Percentiles rank a stretch among this genome's conserved stretches.
Evolutionary conservation across 2,888 invertebrate genomes (phyloP).

Genomic region (Dysmachus trigonus): DNA sequence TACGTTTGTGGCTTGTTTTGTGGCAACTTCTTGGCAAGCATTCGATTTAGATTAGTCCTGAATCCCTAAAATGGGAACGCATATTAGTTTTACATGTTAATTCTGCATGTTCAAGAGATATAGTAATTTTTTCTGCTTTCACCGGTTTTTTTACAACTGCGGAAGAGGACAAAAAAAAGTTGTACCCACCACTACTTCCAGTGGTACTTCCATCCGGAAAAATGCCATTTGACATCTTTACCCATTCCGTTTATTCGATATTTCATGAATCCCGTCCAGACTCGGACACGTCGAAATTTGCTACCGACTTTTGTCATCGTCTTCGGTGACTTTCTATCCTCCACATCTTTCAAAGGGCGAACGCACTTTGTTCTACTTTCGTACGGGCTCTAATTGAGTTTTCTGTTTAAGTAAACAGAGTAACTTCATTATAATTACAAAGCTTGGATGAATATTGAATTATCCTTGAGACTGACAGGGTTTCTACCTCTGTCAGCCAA

Average conservation of each 20-base stretch:
- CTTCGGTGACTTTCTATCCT: not conserved
- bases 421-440: constrained; percentile 47
- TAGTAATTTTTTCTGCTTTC: too few relatives aligned
- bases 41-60: too few relatives aligned
- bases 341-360: not conserved
- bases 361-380: constrained; percentile 18
- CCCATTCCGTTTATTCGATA: not conserved
- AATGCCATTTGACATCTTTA: not conserved
- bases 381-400: constrained; percentile 44
- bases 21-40: too few relatives aligned
- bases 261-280: not conserved
- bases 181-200: not conserved
- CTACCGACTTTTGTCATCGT: not conserved
- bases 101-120: too few relatives aligned
- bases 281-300: not conserved
- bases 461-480: constrained; percentile 33
- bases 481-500: constrained; percentile 30
- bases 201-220: not conserved
- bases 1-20: too few relatives aligned
- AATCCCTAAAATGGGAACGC: too few relatives aligned
- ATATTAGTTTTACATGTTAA: too few relatives aligned
- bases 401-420: constrained; percentile 44
- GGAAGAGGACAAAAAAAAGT: not conserved
- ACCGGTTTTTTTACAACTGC: not conserved
- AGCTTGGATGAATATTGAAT: constrained; percentile 47